phyloP scores from a whole-genome alignment of 2,113 vertebrate genomes.

The Astatotilapia flaviijosephi region DNA sequence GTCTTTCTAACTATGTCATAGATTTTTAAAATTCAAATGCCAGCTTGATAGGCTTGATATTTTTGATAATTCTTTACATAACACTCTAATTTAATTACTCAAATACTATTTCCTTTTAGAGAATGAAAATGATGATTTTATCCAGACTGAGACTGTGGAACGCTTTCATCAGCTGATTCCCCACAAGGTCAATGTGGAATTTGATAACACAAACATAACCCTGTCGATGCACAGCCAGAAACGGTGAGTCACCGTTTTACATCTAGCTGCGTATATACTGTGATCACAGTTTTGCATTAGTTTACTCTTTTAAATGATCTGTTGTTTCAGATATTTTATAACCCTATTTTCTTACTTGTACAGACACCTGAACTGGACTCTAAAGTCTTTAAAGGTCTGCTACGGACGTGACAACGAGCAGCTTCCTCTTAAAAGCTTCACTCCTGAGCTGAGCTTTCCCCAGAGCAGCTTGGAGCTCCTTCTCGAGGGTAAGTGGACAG shows the following conservation, averaged over 20 bases:
- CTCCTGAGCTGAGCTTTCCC: conserved; percentile 82
- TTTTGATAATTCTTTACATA: not conserved
- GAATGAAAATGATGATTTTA: conserved; percentile 36
- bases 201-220: conserved; percentile 87
- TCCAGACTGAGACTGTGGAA: conserved; percentile 71
- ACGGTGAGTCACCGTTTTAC: conserved; percentile 68
- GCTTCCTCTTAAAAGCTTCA: conserved; percentile 83
- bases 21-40: not conserved
- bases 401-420: conserved; percentile 83
- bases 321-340: not conserved
- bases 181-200: conserved; percentile 79
- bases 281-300: not conserved
- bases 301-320: not conserved
- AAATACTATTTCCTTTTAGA: conserved; percentile 45
- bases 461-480: conserved; percentile 86
- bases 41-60: not conserved
- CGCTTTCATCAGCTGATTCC: conserved; percentile 77
- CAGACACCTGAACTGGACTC: conserved; percentile 93
- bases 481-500: conserved; percentile 78
- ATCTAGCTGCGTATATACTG: not conserved
- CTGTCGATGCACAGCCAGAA: conserved; percentile 97
- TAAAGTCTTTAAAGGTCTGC: conserved; percentile 84
- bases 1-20: not conserved
- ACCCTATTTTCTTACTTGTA: not conserved
- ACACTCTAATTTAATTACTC: not conserved